A percentile compares a stretch with the other conserved stretches of the same genome.
Conservation (phyloP, 1,140 invertebrate species). For the Drosophila obscura region DNA sequence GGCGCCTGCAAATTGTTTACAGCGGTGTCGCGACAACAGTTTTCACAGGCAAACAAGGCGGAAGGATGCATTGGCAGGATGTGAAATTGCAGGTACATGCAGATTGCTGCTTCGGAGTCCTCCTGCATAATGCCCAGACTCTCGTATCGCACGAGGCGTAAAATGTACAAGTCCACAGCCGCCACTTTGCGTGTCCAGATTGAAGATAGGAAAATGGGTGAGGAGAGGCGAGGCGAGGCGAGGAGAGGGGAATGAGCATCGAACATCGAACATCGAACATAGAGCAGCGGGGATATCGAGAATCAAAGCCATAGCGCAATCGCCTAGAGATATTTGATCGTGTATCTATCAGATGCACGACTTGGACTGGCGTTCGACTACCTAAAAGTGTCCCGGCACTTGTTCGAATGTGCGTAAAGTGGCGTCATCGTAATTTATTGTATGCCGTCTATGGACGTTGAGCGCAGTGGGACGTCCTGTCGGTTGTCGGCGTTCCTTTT, state of each 20-base stretch:
- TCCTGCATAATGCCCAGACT: conserved; percentile 21
- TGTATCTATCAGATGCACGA: conserved; percentile 45
- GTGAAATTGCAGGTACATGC: conserved; percentile 57
- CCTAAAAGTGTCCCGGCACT: conserved; percentile 80
- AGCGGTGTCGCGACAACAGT: conserved; percentile 78
- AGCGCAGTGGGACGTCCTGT: conserved; percentile 73
- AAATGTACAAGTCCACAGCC: conserved; percentile 66
- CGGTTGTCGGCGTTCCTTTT: conserved; percentile 45
- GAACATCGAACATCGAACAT: conserved; percentile 44
- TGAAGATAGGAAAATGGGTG: conserved; percentile 17
- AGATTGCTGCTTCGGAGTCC: neutral
- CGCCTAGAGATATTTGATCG: conserved; percentile 63
- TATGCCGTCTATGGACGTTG: conserved; percentile 67
- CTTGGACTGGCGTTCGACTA: conserved; percentile 26
- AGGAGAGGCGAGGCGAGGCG: no score
- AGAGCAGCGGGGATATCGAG: conserved; percentile 8
- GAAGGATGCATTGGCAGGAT: conserved; percentile 73
- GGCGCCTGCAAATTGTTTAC: conserved; percentile 83
- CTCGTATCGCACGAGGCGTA: conserved; percentile 61
- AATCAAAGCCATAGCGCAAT: conserved; percentile 72
- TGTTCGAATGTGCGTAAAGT: conserved; percentile 81
- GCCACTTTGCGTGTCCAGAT: conserved; percentile 72
- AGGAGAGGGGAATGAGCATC: neutral
- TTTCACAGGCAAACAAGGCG: conserved; percentile 80
- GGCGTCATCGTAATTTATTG: conserved; percentile 82